These are phyloP conservation scores for Tolmerus cingulatus DNA, from an alignment of 2,888 invertebrate species.

Conservation along the genomic window DNA sequence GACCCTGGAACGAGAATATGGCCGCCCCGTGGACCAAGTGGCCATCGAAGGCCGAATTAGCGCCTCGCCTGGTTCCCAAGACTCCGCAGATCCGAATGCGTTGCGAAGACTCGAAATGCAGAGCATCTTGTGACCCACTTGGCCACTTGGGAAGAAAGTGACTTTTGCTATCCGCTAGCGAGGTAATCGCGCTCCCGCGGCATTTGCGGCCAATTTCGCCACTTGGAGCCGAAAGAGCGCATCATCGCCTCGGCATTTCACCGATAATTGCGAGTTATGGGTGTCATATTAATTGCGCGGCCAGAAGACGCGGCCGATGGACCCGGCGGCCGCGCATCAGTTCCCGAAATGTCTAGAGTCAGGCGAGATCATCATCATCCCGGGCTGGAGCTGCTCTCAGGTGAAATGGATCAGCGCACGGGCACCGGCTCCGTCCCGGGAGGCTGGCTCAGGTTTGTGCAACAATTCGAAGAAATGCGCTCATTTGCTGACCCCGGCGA, in stretches of 20 bases:
- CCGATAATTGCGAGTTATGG: background rate
- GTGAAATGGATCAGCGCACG: conserved; percentile 19
- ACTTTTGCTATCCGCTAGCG: background rate
- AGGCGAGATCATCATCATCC: background rate
- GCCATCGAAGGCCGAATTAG: background rate
- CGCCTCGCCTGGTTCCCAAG: background rate
- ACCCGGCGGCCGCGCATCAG: background rate
- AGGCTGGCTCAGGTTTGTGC: conserved; percentile 20
- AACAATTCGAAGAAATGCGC: conserved; percentile 49
- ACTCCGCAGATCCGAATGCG: background rate
- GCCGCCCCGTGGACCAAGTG: background rate
- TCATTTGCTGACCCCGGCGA: conserved; percentile 51
- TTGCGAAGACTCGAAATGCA: background rate
- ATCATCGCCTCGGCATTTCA: background rate
- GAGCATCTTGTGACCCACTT: background rate
- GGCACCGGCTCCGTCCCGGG: background rate
- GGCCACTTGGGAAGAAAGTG: background rate
- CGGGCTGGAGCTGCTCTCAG: background rate
- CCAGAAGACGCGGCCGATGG: background rate
- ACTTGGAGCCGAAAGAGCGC: background rate
- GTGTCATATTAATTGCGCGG: conserved; percentile 12
- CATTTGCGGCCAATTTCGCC: background rate
- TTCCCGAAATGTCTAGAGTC: conserved; percentile 23
- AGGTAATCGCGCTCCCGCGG: background rate
- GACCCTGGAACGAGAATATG: background rate